Conservation (phyloP, 2,888 invertebrate species). For the Lycocerus yunnanus region DNA sequence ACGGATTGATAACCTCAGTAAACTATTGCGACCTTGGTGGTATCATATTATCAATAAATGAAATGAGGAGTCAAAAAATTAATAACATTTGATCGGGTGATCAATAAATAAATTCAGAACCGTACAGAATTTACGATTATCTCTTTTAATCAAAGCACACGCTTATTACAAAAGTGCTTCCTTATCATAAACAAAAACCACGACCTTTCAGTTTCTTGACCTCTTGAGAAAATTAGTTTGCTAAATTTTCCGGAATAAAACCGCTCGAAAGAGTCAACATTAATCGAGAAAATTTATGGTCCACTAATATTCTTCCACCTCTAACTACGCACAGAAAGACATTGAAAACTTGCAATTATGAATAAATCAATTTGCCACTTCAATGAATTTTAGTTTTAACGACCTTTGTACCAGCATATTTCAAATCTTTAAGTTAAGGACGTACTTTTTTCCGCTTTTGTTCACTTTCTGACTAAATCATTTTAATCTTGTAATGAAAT, state of each 20-base stretch:
- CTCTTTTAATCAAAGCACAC: neutral
- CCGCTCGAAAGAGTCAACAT: neutral
- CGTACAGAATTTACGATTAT: neutral
- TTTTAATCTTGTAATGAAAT: neutral
- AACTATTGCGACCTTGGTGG: neutral
- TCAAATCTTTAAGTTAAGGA: neutral
- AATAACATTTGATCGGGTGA: neutral
- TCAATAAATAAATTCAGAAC: neutral
- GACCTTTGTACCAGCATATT: slow-evolving; percentile 4
- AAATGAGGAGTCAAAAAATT: neutral
- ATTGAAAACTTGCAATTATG: neutral
- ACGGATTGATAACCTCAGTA: neutral
- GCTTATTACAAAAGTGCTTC: neutral
- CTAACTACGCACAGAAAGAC: neutral
- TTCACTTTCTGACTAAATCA: neutral
- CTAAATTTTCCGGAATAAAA: neutral
- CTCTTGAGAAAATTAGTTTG: neutral
- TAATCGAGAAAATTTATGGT: neutral
- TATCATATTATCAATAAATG: neutral
- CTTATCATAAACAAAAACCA: neutral
- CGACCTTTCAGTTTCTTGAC: neutral
- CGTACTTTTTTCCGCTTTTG: neutral
- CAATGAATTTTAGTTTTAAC: neutral
- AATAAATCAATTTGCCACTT: neutral
- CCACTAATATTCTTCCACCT: neutral